phyloP scores from a whole-genome alignment of 2,888 invertebrate species.

The Nemotelus pantherinus region DNA sequence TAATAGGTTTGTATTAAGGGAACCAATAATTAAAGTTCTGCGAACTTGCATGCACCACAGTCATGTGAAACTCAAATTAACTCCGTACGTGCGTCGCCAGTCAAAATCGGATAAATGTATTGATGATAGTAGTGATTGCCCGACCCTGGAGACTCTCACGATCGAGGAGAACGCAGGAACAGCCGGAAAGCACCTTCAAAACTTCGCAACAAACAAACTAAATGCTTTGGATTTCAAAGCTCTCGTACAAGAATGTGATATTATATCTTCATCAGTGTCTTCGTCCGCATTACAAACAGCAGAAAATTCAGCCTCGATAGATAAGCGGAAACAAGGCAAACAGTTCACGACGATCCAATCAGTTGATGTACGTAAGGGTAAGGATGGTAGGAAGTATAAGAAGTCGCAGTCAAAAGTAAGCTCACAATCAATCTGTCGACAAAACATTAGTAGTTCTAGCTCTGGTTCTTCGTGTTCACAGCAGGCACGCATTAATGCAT shows the following conservation, averaged over 20 bases:
- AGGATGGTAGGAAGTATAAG: slow-evolving; percentile 38
- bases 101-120: slow-evolving; percentile 26
- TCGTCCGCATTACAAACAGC: not conserved
- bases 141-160: slow-evolving; percentile 43
- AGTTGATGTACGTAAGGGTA: slow-evolving; percentile 37
- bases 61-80: slow-evolving; percentile 49
- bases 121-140: slow-evolving; percentile 42
- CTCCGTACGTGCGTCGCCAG: slow-evolving; percentile 18
- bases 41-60: slow-evolving; percentile 53
- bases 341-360: slow-evolving; percentile 56
- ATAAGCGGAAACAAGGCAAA: slow-evolving; percentile 52
- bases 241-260: slow-evolving; percentile 59
- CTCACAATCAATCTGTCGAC: slow-evolving; percentile 27
- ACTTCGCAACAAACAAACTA: slow-evolving; percentile 10
- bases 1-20: slow-evolving; percentile 49
- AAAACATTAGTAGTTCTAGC: slow-evolving; percentile 52
- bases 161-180: slow-evolving; percentile 24
- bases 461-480: slow-evolving; percentile 75
- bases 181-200: not conserved
- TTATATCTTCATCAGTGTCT: slow-evolving; percentile 40
- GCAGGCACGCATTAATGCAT: slow-evolving; percentile 72
- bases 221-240: slow-evolving; percentile 57
- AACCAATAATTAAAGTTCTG: slow-evolving; percentile 53
- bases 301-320: slow-evolving; percentile 53
- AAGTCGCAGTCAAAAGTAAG: slow-evolving; percentile 38